phyloP scores from a whole-genome alignment of 1,140 invertebrate genomes.

The Scaptodrosophila lebanonensis region DNA sequence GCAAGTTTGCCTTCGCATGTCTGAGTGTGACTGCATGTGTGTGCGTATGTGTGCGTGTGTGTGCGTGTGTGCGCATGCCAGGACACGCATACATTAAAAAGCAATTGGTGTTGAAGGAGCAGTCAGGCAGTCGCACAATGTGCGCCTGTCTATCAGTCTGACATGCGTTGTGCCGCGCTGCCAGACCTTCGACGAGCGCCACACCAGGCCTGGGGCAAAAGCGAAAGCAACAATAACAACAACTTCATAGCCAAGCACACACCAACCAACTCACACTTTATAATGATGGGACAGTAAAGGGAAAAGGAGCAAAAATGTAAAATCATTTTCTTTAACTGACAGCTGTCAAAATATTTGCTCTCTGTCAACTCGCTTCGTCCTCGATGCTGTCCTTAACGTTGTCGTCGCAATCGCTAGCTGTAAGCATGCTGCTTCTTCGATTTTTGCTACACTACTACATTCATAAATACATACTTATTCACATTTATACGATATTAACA shows the following conservation, averaged over 20 bases:
- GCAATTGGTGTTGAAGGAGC: slow-evolving; percentile 74
- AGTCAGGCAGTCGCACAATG: slow-evolving; percentile 60
- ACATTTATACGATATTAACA: no score
- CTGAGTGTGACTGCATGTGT: neutral
- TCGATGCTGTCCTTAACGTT: neutral
- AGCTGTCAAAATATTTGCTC: slow-evolving; percentile 74
- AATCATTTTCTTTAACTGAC: slow-evolving; percentile 74
- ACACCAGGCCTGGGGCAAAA: neutral
- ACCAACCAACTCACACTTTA: slow-evolving; percentile 10
- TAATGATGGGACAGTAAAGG: slow-evolving; percentile 24
- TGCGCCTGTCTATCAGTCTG: slow-evolving; percentile 46
- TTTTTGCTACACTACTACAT: slow-evolving; percentile 5
- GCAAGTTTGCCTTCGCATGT: neutral
- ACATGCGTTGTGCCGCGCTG: slow-evolving; percentile 1
- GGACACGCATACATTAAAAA: slow-evolving; percentile 73
- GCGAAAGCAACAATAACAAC: neutral
- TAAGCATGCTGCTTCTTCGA: slow-evolving; percentile 40
- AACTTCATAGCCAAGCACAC: slow-evolving; percentile 15
- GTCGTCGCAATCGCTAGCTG: no score
- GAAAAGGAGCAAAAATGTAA: slow-evolving; percentile 55
- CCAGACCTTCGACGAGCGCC: slow-evolving; percentile 24
- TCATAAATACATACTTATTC: neutral
- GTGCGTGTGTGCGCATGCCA: slow-evolving; percentile 1
- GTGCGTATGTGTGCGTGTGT: neutral
- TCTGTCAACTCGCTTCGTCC: slow-evolving; percentile 48